Conservation (phyloP, 2,113 vertebrate genomes). For the Catharus bicknelli region DNA sequence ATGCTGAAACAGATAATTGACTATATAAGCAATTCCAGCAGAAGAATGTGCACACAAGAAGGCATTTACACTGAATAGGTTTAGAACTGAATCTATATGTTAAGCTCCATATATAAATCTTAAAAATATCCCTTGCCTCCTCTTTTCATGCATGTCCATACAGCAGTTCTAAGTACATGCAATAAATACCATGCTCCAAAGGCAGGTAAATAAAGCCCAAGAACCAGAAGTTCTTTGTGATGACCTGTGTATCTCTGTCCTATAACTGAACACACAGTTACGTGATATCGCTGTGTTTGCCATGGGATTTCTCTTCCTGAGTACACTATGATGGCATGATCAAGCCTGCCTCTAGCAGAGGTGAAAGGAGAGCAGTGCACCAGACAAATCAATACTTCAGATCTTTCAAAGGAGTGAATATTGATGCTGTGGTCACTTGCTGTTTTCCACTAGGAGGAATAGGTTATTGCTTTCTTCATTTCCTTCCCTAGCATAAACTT, state of each 20-base stretch:
- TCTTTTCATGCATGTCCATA: neutral
- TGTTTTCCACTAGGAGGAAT: neutral
- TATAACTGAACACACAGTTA: neutral
- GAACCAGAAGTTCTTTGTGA: neutral
- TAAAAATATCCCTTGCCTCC: neutral
- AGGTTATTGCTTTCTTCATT: neutral
- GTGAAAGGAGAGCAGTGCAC: neutral
- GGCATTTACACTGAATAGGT: neutral
- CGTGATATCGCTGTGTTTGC: neutral
- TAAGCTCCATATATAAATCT: neutral
- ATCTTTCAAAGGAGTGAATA: neutral
- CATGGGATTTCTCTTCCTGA: neutral
- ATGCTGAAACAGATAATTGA: neutral
- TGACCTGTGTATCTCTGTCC: neutral
- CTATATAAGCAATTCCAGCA: neutral
- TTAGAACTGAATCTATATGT: neutral
- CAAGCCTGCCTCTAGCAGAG: neutral
- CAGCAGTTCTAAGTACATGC: neutral
- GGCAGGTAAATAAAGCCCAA: neutral
- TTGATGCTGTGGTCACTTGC: neutral
- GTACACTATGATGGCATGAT: neutral
- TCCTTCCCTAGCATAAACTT: neutral
- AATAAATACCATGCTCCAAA: neutral
- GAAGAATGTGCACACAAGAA: neutral
- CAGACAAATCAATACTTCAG: neutral